Percentiles rank a stretch among this genome's conserved stretches.
These are phyloP conservation scores for Meiosimyza platycephala DNA, from an alignment of 2,888 invertebrate genomes.

Conservation along the genomic window DNA sequence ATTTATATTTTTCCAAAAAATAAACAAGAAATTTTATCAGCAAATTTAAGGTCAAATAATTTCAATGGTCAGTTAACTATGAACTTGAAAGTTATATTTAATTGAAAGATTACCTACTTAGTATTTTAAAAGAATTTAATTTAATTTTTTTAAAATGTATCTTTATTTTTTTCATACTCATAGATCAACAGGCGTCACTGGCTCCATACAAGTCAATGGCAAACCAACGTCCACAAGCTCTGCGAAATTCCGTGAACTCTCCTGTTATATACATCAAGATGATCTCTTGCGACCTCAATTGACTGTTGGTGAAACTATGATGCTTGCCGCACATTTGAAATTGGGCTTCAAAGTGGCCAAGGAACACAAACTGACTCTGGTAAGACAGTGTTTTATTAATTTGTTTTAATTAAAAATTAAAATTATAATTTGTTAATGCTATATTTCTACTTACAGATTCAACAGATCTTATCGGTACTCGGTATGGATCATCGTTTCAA, in stretches of 20 bases:
- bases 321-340: slow-evolving; percentile 84
- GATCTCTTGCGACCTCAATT: slow-evolving; percentile 80
- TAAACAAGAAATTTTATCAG: not conserved
- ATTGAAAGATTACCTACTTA: not conserved
- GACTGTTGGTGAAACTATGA: slow-evolving; percentile 85
- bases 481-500: slow-evolving; percentile 77
- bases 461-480: slow-evolving; percentile 78
- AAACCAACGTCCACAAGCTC: slow-evolving; percentile 71
- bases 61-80: slow-evolving; percentile 57
- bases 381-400: slow-evolving; percentile 59
- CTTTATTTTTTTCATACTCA: slow-evolving; percentile 13
- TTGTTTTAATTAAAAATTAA: not conserved
- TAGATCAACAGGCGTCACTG: slow-evolving; percentile 78
- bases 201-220: slow-evolving; percentile 80
- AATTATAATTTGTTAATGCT: slow-evolving; percentile 3
- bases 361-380: slow-evolving; percentile 79
- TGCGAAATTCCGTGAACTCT: slow-evolving; percentile 77
- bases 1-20: slow-evolving; percentile 5
- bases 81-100: slow-evolving; percentile 54
- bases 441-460: slow-evolving; percentile 71
- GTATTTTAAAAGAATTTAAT: not conserved
- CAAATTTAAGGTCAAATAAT: not conserved
- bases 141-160: not conserved
- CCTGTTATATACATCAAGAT: slow-evolving; percentile 89
- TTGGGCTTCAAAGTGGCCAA: slow-evolving; percentile 77